Conservation (phyloP, 2,797 vertebrate species). For the Alca torda region DNA sequence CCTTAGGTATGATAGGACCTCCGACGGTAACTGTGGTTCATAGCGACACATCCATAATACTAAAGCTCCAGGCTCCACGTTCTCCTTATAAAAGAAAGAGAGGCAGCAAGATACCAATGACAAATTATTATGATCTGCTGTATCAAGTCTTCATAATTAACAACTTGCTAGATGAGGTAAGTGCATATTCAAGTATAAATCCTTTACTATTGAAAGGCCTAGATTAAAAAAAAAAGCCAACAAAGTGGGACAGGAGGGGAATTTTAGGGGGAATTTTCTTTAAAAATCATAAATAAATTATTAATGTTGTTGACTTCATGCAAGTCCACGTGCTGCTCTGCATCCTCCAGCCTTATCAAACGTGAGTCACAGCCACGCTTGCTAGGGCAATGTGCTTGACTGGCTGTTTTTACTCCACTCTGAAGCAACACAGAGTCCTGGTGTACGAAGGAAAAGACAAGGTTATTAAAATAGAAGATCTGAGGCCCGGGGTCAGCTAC, state of each 20-base stretch:
- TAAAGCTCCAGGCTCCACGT: constrained; percentile 63
- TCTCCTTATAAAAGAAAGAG: constrained; percentile 60
- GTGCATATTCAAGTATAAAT: background rate
- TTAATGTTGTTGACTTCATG: background rate
- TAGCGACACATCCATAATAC: constrained; percentile 38
- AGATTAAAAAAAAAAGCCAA: background rate
- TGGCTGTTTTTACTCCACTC: background rate
- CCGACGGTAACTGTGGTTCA: constrained; percentile 48
- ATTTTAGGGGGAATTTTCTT: background rate
- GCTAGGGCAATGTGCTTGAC: background rate
- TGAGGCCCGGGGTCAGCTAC: constrained; percentile 43
- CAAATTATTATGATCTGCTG: constrained; percentile 67
- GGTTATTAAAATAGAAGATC: constrained; percentile 45
- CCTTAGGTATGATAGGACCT: constrained; percentile 70
- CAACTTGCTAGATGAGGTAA: constrained; percentile 68
- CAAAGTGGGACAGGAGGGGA: background rate
- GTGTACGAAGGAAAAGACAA: constrained; percentile 64
- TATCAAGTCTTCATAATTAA: constrained; percentile 71
- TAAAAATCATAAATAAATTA: background rate
- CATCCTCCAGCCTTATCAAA: background rate
- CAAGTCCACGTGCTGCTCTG: background rate
- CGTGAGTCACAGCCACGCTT: background rate
- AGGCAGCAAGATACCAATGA: constrained; percentile 58
- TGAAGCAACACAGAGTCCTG: constrained; percentile 60
- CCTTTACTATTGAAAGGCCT: background rate